Evolutionary conservation across 2,113 vertebrate genomes (phyloP), one percentile per base, ranked within the genome.

Genomic region (Phasianus colchicus): DNA sequence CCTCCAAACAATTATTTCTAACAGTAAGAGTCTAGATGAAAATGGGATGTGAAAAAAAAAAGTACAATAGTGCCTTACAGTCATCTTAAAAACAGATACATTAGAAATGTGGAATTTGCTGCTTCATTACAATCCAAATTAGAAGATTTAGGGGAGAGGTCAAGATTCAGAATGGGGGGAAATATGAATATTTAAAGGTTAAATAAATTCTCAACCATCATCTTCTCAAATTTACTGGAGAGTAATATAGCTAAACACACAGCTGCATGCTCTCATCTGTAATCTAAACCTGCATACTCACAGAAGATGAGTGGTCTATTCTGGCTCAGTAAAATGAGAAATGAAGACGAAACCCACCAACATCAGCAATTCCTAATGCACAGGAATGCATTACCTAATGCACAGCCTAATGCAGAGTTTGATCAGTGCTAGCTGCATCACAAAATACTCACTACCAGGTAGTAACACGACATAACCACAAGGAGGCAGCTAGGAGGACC

Each of bases 11-110:
- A 54, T 40, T 71, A 60, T 34, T 60, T 72, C 52, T 67, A 86
- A 4, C 2, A 16, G 12, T n/a, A 15, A 4, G 48, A 78, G 22
- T 43, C 50, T 50, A 45, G 30, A 61, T 66, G 72, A 20, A 89
- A 65, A 6, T 2, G 8, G 48, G 25, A 38, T 1, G 7, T 8
- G 0, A 43, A 43, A 40, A 63, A 1, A 2, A 18, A 43, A 73
- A 79, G 24, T 38, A 52, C 45, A 75, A 54, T 9, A 20, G 20
- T 8, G 34, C 32, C 67, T 22, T 55, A n/a, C 9, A 38, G 8
- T 12, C 36, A 21, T 18, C 34, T 55, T 61, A 61, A 69, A 78
- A 65, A 5, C 11, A 76, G 22, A 11, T 29, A 45, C 40, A 65
- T 20, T 20, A 64, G 1, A 0, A 29, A 70, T 4, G 54, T 42